These are phyloP conservation scores for Nyctibius bracteatus DNA, from an alignment of 2,113 vertebrate species.

Conservation along the genomic window DNA sequence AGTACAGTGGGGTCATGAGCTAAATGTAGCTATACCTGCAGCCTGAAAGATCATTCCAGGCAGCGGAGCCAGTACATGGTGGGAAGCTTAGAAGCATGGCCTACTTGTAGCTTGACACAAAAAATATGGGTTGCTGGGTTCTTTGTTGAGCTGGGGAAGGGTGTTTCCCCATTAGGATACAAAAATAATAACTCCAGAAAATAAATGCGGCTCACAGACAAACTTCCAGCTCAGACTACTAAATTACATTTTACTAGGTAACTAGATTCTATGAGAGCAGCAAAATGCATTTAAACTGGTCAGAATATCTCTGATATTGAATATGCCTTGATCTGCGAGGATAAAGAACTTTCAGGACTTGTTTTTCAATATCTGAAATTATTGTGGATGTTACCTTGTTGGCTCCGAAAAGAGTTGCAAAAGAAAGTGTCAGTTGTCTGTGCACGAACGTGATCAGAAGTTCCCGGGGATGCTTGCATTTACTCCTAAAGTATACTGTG, in stretches of 20 bases:
- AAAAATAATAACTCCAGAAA: not conserved
- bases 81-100: not conserved
- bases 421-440: not conserved
- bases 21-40: slow-evolving; percentile 23
- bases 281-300: not conserved
- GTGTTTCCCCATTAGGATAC: not conserved
- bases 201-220: not conserved
- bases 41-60: not conserved
- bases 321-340: not conserved
- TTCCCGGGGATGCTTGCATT: not conserved
- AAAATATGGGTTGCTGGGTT: not conserved
- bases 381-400: not conserved
- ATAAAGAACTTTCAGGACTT: not conserved
- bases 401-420: not conserved
- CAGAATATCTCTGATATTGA: not conserved
- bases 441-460: not conserved
- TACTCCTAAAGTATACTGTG: not conserved
- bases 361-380: not conserved
- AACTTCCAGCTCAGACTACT: not conserved
- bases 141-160: not conserved
- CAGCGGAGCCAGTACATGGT: not conserved
- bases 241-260: not conserved
- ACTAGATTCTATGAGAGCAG: not conserved
- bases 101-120: not conserved
- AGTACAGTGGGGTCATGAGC: not conserved